Percentiles rank a stretch among this genome's conserved stretches.
These are phyloP conservation scores for Oscheius onirici DNA, from an alignment of 2,888 invertebrate species.

Conservation along the genomic window DNA sequence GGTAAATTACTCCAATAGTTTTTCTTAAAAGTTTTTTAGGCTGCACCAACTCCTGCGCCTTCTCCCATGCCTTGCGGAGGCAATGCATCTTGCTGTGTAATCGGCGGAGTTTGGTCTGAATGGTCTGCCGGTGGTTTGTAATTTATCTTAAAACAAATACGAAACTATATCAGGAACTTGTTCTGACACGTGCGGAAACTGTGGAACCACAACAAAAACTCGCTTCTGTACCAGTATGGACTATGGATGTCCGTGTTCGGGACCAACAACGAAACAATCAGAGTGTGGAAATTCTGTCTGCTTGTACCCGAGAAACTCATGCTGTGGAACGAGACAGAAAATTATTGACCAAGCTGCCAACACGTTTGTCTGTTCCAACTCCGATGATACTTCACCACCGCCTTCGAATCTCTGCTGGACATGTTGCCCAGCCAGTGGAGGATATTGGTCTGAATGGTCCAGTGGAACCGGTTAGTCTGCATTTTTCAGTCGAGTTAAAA, in stretches of 20 bases:
- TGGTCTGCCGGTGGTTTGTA: conserved; percentile 38
- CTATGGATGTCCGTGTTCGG: conserved; percentile 48
- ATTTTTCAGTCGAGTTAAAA: too few relatives aligned
- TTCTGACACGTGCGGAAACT: conserved; percentile 46
- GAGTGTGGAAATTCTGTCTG: conserved; percentile 42
- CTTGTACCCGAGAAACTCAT: conserved; percentile 39
- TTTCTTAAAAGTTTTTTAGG: conserved; percentile 2
- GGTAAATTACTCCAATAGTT: not conserved
- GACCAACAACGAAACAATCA: conserved; percentile 38
- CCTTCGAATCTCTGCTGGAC: conserved; percentile 18
- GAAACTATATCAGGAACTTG: too few relatives aligned
- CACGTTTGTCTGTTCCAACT: not conserved
- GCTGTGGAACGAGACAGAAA: conserved; percentile 44
- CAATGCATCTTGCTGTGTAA: conserved; percentile 24
- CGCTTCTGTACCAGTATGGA: conserved; percentile 41
- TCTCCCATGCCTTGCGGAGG: conserved; percentile 16
- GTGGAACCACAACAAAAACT: conserved; percentile 38
- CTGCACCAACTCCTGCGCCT: not conserved
- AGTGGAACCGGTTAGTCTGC: not conserved
- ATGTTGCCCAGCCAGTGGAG: conserved; percentile 24
- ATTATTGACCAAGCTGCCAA: conserved; percentile 29
- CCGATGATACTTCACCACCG: conserved; percentile 13
- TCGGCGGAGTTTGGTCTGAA: too few relatives aligned
- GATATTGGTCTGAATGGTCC: conserved; percentile 27
- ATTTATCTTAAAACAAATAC: too few relatives aligned